These are phyloP conservation scores for Spinibarbus caldwelli DNA, from an alignment of 2,797 vertebrate genomes.

Conservation along the genomic window DNA sequence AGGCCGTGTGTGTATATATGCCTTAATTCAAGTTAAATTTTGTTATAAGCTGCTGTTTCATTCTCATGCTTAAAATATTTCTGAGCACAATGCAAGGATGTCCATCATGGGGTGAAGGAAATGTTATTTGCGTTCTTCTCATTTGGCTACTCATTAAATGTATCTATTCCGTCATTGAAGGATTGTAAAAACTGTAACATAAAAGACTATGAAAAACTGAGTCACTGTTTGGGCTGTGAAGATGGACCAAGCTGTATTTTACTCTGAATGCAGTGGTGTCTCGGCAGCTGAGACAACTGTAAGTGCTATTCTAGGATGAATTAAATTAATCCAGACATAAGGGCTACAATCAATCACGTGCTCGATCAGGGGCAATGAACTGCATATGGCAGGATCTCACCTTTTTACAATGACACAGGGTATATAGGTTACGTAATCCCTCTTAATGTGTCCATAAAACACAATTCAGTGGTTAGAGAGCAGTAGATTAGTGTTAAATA, in stretches of 20 bases:
- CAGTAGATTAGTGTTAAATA: conserved; percentile 36
- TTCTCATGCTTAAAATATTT: conserved; percentile 62
- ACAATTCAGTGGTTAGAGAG: conserved; percentile 19
- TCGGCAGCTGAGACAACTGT: conserved; percentile 52
- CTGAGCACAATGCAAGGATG: conserved; percentile 57
- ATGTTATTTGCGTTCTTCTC: not conserved
- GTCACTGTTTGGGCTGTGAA: conserved; percentile 43
- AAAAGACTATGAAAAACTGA: too few relatives aligned
- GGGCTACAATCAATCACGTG: conserved; percentile 69
- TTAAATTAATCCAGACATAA: conserved; percentile 62
- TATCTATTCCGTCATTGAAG: not conserved
- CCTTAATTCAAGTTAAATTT: conserved; percentile 41
- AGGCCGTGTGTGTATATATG: conserved; percentile 43
- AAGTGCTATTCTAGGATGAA: conserved; percentile 61
- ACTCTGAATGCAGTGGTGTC: conserved; percentile 11
- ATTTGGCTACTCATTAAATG: not conserved
- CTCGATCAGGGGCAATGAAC: conserved; percentile 22
- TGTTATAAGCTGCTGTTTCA: conserved; percentile 40
- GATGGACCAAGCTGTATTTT: conserved; percentile 31
- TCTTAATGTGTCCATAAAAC: conserved; percentile 36
- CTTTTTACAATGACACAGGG: conserved; percentile 5
- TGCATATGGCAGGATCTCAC: conserved; percentile 26
- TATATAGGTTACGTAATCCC: conserved; percentile 28
- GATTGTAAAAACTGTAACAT: not conserved
- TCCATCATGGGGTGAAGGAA: conserved; percentile 34